Percentiles rank a stretch among this genome's conserved stretches.
Evolutionary conservation across 2,797 vertebrate species (phyloP).

Genomic region (Melanotaenia pygmaea): DNA sequence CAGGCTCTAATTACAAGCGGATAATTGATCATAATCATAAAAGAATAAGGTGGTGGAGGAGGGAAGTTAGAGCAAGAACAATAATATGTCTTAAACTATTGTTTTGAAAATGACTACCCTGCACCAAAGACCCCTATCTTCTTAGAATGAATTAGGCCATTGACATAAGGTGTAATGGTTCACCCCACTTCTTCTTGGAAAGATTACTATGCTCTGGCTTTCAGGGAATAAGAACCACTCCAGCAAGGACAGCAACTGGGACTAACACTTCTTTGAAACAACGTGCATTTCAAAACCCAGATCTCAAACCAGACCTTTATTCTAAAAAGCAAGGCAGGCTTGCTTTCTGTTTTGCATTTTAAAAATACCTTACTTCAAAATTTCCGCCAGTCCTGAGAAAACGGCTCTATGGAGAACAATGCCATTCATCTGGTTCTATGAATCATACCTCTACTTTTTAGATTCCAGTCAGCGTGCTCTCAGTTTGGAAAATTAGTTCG

Average conservation of each 20-base stretch:
- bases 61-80: constrained; percentile 70
- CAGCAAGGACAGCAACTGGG: constrained; percentile 40
- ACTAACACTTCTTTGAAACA: constrained; percentile 28
- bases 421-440: neutral
- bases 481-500: neutral
- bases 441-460: neutral
- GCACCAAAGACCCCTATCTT: constrained; percentile 58
- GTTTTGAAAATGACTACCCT: constrained; percentile 67
- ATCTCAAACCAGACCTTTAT: neutral
- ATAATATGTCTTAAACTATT: constrained; percentile 67
- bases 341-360: neutral
- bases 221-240: constrained; percentile 21
- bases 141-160: constrained; percentile 57
- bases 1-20: constrained; percentile 77
- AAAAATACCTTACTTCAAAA: neutral
- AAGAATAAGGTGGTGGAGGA: constrained; percentile 71
- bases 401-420: neutral
- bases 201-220: constrained; percentile 42
- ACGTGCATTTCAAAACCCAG: constrained; percentile 26
- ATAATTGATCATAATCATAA: constrained; percentile 81
- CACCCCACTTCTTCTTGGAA: constrained; percentile 28
- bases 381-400: neutral
- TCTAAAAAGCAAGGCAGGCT: neutral
- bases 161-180: constrained; percentile 50
- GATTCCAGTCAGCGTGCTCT: too few relatives aligned